Base-by-base conservation (phyloP, 2,888 invertebrate genomes). In the Agrochola circellaris region DNA sequence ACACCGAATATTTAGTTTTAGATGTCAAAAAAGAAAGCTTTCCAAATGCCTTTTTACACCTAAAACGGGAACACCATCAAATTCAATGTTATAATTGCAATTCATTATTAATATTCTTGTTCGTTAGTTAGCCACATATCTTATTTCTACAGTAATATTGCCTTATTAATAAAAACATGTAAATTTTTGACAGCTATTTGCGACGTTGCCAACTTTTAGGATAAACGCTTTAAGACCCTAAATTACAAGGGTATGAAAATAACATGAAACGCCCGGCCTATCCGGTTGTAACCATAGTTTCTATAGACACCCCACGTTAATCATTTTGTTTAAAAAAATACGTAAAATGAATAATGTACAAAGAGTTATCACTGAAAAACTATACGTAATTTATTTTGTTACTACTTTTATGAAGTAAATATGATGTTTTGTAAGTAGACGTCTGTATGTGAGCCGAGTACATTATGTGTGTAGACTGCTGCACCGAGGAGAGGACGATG, bases 381-480 rank as follows among this genome's bases (percentile, higher is more conserved):
- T 65, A 62, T 81, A 77, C 68, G 77, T 83, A 83, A 79, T 75
- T 83, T 75, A 75, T 82, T 73, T 69, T 75, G 62, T 83, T 66
- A 82, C n/a, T 70, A 58, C 48, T 70, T 64, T 45, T 45, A 58
- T 38, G 26, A 56, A 60, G 62, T 79, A 61, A 60, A 70, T 51
- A 42, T 51, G 73, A 58, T 67, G 51, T 68, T 73, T 69, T 60
- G 30, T 82, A 42, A 45, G 61, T 66, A 34, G 30, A 54, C 34
- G 60, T 56, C 15, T 48, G 23, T 34, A 23, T 71, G 42, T 70
- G 30, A 70, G 62, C 26, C 20, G 42, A 60, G 51, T 58, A 62
- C n/a, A 51, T 64, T 67, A 1, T 48, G 30, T 64, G 61, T 38
- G 42, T 5, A n/a, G 61, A 48, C 2, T 45, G 15, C 6, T 20